Evolutionary conservation across 1,140 invertebrate species (phyloP).

Genomic region (Drosophila funebris): DNA sequence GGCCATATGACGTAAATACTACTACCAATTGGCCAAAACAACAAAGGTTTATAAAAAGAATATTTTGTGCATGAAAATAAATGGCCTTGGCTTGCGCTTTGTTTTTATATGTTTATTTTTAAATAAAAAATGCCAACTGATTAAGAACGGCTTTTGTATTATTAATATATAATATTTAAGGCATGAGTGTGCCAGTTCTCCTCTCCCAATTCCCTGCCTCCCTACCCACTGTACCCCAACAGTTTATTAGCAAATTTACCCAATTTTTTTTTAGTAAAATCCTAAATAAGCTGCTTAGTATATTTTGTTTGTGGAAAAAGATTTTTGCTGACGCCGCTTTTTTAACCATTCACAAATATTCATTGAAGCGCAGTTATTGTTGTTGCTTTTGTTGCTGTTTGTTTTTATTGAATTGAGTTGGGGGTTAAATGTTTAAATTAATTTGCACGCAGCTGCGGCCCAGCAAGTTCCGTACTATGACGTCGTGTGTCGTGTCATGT

Average conservation of each 20-base stretch:
- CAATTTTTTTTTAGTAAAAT: slow-evolving; percentile 20
- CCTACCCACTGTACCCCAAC: no score
- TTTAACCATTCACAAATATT: slow-evolving; percentile 53
- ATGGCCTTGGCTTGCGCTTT: slow-evolving; percentile 53
- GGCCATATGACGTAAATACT: slow-evolving; percentile 69
- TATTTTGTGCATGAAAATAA: slow-evolving; percentile 67
- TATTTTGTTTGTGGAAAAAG: slow-evolving; percentile 12
- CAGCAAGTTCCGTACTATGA: slow-evolving; percentile 46
- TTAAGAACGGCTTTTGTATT: slow-evolving; percentile 12
- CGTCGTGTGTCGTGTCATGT: slow-evolving; percentile 38
- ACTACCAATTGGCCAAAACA: slow-evolving; percentile 27
- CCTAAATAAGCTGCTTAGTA: slow-evolving; percentile 45
- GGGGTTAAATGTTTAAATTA: slow-evolving; percentile 63
- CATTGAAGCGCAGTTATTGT: slow-evolving; percentile 35
- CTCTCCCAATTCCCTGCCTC: background rate
- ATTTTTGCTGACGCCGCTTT: slow-evolving; percentile 36
- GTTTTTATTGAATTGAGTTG: slow-evolving; percentile 37
- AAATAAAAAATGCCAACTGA: slow-evolving; percentile 10
- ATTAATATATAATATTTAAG: slow-evolving; percentile 4
- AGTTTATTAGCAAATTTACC: slow-evolving; percentile 10
- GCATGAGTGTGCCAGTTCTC: slow-evolving; percentile 4
- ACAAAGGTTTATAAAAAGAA: slow-evolving; percentile 72
- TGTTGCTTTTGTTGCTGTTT: slow-evolving; percentile 3
- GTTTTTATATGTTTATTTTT: slow-evolving; percentile 4
- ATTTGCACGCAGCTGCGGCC: slow-evolving; percentile 60